Conservation (phyloP, 2,888 invertebrate species). For the Keiferia lycopersicella region DNA sequence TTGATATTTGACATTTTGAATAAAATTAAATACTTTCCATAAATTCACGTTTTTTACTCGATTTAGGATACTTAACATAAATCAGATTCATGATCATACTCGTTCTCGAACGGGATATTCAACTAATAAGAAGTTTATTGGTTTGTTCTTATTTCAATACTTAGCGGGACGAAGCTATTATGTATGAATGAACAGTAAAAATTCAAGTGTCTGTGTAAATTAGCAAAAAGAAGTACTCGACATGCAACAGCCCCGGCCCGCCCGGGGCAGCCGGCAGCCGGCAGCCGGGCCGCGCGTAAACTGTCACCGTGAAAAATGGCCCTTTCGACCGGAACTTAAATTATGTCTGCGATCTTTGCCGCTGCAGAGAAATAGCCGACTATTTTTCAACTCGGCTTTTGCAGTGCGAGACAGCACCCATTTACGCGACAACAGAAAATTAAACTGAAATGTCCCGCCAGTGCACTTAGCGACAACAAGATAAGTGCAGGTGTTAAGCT, state of each 20-base stretch:
- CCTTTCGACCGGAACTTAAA: slow-evolving; percentile 46
- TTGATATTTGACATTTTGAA: too few species aligned
- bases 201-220: slow-evolving; percentile 20
- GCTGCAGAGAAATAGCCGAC: slow-evolving; percentile 39
- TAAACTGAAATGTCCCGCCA: slow-evolving; percentile 13
- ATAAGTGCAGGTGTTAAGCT: not conserved
- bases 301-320: slow-evolving; percentile 52
- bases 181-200: not conserved
- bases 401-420: slow-evolving; percentile 16
- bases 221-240: slow-evolving; percentile 30
- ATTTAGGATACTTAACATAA: too few species aligned
- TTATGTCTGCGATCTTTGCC: slow-evolving; percentile 43
- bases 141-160: not conserved
- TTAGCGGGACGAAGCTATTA: not conserved
- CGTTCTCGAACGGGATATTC: too few species aligned
- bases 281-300: slow-evolving; percentile 42
- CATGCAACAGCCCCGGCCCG: slow-evolving; percentile 34
- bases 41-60: too few species aligned
- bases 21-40: too few species aligned
- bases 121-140: too few species aligned
- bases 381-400: slow-evolving; percentile 34
- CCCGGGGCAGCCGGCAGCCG: slow-evolving; percentile 27
- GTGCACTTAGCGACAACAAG: not conserved
- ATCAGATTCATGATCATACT: too few species aligned
- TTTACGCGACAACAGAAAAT: slow-evolving; percentile 20